Percentiles rank a stretch among this genome's conserved stretches.
phyloP scores from a whole-genome alignment of 1,140 invertebrate species.

The Propsilocerus akamusi region DNA sequence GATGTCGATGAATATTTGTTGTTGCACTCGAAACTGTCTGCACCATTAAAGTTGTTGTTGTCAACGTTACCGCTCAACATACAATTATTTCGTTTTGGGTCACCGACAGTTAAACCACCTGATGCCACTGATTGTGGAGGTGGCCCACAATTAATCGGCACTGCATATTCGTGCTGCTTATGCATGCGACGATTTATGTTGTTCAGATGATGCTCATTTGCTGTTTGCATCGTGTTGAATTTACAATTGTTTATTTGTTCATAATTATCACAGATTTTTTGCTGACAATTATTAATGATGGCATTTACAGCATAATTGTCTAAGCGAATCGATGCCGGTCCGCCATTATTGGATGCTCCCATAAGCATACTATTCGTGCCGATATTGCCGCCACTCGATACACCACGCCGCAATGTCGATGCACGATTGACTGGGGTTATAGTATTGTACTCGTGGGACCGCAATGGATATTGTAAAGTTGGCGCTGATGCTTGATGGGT shows the following conservation, averaged over 20 bases:
- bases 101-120: not conserved
- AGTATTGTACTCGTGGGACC: not conserved
- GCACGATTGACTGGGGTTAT: not conserved
- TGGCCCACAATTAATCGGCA: constrained; percentile 17
- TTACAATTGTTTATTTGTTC: constrained; percentile 4
- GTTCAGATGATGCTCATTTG: not conserved
- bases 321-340: not conserved
- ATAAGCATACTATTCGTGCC: not conserved
- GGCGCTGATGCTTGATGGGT: not conserved
- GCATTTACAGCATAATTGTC: not conserved
- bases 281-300: not conserved
- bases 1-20: constrained; percentile 1
- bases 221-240: constrained; percentile 1
- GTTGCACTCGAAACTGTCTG: not conserved
- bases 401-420: not conserved
- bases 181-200: not conserved
- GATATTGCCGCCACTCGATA: too few species aligned
- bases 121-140: not conserved
- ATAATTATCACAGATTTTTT: constrained; percentile 3
- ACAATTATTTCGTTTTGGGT: not conserved
- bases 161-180: constrained; percentile 22
- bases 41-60: not conserved
- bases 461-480: not conserved
- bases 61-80: not conserved
- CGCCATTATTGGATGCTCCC: not conserved